Base-by-base conservation (phyloP, 2,888 invertebrate species). In the Pammene fasciana region DNA sequence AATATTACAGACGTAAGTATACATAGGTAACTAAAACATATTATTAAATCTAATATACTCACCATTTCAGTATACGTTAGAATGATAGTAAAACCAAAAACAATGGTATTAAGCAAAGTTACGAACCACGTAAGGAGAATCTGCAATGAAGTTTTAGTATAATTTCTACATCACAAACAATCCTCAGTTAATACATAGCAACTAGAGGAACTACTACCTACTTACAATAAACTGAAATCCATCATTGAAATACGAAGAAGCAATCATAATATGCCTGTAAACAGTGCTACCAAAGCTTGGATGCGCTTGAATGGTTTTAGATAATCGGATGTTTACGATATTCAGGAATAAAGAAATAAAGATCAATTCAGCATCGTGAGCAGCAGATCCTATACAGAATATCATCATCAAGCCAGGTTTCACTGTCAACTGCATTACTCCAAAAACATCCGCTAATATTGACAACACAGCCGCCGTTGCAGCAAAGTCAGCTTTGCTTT, bases 321-420 rank as follows among this genome's bases (percentile, higher is more conserved):
- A 48, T 34, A 90, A 71, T 65, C 86, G 83, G 10, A 82, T 70
- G 74, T 87, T 90, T 3, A 88, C 78, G 2, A 78, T 77, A 45
- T 83, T 79, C 36, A 88, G 81, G 6, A 88, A 46, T 34, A 87
- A 72, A 34, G 82, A 75, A 26, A 82, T 78, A 10, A 88, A 82
- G 0, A 80, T 71, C 52, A 86, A 74, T 75, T 90, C 90, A 0
- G 83, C 75, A 71, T 89, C 87, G 65, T 86, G 85, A 26, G 84
- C 85, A 1, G 84, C 78, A 66, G 82, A 82, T 0, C 80, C 75
- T 0, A 86, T 56, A 9, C 78, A 75, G 0, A 84, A 73, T 0
- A 79, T 65, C 7, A 82, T 13, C 0, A 79, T 72, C 11, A 76
- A 46, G 43, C 75, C 74, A 1, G 56, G 16, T 38, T 78, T 73